Base-by-base conservation (phyloP, 2,888 invertebrate genomes). In the Brassicogethes aeneus region DNA sequence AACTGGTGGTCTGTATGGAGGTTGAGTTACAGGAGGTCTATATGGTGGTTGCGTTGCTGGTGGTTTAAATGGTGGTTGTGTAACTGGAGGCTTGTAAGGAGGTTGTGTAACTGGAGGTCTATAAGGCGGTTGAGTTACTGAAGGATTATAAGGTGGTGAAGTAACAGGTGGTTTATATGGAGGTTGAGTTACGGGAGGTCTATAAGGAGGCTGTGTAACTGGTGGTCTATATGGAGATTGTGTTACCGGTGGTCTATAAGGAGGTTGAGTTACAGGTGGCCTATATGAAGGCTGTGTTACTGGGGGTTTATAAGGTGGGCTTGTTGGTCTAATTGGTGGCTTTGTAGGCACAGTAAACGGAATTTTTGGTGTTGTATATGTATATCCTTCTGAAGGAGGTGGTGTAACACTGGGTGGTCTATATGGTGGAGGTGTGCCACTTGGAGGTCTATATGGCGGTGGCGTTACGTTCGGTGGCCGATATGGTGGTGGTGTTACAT, bases 381-480 rank as follows among this genome's bases (percentile, higher is more conserved):
- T 16, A 37, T 13, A 17, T 23, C 12, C 10, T 16, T 3, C 12
- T 39, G 39, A 15, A 2, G 23, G 5, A 23, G 23, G 5, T 31
- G 38, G 38, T 3, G 16, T 36, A 15, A n/a, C n/a, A n/a, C 17
- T 36, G 5, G 41, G 41, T 35, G 35, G 40, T 40, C 30, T 40
- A 32, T 36, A 36, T 16, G 41, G 41, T 15, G 41, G 37, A 15
- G 37, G n/a, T n/a, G n/a, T n/a, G n/a, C n/a, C n/a, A n/a, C n/a
- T 38, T 34, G 34, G 34, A 3, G 36, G 36, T 16, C 16, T 36
- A 3, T 10, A 16, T 17, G 36, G 36, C 16, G 36, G 36, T 16
- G 2, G 36, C 2, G 33, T 29, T 14, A 2, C 8, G 3, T 17
- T 10, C n/a, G 39, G 34, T 17, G 39, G 39, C 34, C 16, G 33